Percentiles rank a stretch among this genome's conserved stretches.
Evolutionary conservation across 2,113 vertebrate species (phyloP).

Genomic region (Neogale vison): DNA sequence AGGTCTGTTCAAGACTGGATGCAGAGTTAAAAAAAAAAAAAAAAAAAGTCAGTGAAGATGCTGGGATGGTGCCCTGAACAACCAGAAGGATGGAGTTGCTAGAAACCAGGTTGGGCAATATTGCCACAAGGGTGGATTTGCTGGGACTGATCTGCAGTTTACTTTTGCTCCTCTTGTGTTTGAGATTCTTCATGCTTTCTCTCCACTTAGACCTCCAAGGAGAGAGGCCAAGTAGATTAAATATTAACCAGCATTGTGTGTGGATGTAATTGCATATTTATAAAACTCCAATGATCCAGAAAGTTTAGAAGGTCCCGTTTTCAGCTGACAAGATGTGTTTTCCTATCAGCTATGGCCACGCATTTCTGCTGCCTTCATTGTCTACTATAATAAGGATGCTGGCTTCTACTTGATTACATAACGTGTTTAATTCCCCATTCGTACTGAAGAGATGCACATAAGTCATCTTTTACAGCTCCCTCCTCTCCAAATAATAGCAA

Average conservation of each 20-base stretch:
- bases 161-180: not conserved
- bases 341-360: not conserved
- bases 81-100: not conserved
- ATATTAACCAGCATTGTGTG: not conserved
- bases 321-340: not conserved
- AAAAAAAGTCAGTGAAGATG: not conserved
- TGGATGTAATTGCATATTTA: not conserved
- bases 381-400: not conserved
- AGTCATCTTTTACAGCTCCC: not conserved
- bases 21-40: too few species aligned
- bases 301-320: not conserved
- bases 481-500: not conserved
- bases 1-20: not conserved
- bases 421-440: not conserved
- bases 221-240: not conserved
- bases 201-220: not conserved
- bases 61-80: not conserved
- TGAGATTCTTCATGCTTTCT: not conserved
- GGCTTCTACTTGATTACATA: not conserved
- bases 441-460: not conserved
- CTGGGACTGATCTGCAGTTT: not conserved
- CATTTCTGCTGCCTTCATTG: not conserved
- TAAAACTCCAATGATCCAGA: not conserved
- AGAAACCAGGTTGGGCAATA: not conserved
- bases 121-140: not conserved